These are phyloP conservation scores for Cantharis rustica DNA, from an alignment of 2,888 invertebrate genomes.

Conservation along the genomic window DNA sequence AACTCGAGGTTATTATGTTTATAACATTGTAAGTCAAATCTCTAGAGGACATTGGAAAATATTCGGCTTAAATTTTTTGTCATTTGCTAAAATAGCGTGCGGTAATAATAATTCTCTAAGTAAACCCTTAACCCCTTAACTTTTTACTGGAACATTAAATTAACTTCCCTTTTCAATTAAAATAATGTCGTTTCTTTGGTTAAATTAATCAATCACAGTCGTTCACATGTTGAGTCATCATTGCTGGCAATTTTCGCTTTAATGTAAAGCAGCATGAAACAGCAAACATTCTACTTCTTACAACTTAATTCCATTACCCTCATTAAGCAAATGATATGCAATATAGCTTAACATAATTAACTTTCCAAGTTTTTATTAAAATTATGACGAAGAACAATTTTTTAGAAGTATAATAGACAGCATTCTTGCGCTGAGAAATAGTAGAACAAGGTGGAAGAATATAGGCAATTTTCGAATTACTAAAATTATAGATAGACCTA, in stretches of 20 bases:
- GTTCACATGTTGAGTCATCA: conserved; percentile 19
- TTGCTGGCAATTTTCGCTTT: conserved; percentile 20
- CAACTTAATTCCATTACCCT: conserved; percentile 13
- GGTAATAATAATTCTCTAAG: background rate
- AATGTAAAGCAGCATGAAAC: conserved; percentile 1
- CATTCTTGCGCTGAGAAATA: background rate
- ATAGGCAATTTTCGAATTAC: background rate
- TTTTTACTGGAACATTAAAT: background rate
- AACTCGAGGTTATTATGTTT: conserved; percentile 4
- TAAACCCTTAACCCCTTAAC: background rate
- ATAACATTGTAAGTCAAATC: background rate
- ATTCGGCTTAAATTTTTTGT: background rate
- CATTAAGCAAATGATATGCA: background rate
- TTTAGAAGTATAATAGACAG: background rate
- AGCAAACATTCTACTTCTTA: conserved; percentile 10
- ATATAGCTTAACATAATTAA: background rate
- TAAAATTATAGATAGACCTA: background rate
- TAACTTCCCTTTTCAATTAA: conserved; percentile 12
- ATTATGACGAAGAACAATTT: background rate
- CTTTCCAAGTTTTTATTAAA: background rate
- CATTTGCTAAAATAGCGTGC: background rate
- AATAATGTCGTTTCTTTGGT: conserved; percentile 11
- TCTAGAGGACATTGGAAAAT: background rate
- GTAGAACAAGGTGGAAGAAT: no score
- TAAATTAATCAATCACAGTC: conserved; percentile 25